phyloP scores from a whole-genome alignment of 2,113 vertebrate species.

The Podilymbus podiceps region DNA sequence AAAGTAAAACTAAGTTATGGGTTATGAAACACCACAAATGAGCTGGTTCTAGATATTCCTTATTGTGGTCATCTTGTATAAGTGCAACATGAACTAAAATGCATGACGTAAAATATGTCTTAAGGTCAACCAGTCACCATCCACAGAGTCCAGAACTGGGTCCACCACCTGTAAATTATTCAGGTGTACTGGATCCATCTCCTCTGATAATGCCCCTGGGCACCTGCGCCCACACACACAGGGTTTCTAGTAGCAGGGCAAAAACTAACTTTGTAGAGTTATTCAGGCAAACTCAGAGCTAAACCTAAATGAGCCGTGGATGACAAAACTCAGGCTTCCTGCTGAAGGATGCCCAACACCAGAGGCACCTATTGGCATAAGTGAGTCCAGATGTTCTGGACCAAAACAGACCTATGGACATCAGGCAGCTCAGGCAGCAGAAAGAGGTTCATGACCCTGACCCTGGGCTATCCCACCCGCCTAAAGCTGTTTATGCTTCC shows the following conservation, averaged over 20 bases:
- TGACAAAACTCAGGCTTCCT: neutral
- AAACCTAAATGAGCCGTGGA: neutral
- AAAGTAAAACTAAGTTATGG: neutral
- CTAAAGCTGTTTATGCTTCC: neutral
- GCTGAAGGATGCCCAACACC: neutral
- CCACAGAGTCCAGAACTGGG: neutral
- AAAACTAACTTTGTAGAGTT: neutral
- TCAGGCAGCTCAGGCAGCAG: neutral
- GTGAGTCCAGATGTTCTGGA: neutral
- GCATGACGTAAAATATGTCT: neutral
- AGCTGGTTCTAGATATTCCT: neutral
- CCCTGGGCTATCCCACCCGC: too few relatives aligned
- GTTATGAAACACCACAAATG: neutral
- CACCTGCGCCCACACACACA: too few relatives aligned
- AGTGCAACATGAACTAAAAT: neutral
- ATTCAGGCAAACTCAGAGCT: neutral
- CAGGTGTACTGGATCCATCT: neutral
- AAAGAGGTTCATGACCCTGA: neutral
- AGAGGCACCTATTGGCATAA: neutral
- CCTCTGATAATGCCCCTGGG: rapidly evolving
- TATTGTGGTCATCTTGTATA: neutral
- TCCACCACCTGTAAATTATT: neutral
- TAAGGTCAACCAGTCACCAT: neutral
- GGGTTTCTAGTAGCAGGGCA: neutral
- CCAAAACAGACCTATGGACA: neutral